Conservation (phyloP, 2,797 vertebrate genomes). For the Aphelocoma californica region DNA sequence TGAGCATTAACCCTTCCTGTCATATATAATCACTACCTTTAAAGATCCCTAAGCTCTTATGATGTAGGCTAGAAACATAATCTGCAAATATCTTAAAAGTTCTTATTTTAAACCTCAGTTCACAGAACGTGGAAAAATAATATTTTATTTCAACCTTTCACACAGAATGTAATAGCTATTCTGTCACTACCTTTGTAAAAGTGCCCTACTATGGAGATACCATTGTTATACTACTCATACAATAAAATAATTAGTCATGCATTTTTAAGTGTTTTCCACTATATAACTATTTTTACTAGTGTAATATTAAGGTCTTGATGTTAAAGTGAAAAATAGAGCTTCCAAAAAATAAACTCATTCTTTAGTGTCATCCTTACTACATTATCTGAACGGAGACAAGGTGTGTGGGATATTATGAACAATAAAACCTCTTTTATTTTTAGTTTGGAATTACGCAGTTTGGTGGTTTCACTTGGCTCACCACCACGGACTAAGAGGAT, state of each 20-base stretch:
- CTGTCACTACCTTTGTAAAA: not conserved
- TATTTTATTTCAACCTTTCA: not conserved
- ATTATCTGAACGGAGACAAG: rapidly evolving
- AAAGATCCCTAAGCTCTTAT: not conserved
- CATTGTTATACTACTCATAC: not conserved
- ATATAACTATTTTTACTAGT: not conserved
- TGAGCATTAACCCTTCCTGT: not conserved
- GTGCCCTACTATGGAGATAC: not conserved
- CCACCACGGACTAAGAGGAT: not conserved
- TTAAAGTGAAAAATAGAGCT: not conserved
- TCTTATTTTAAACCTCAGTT: not conserved
- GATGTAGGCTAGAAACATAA: not conserved
- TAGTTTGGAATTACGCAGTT: not conserved
- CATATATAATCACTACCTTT: not conserved
- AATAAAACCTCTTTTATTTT: not conserved
- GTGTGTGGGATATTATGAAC: not conserved
- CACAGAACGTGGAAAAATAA: not conserved
- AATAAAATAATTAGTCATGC: not conserved
- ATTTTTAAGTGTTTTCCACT: not conserved
- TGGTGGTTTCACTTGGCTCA: not conserved
- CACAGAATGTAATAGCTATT: not conserved
- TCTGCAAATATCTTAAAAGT: not conserved
- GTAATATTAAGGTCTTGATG: not conserved
- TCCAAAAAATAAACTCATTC: not conserved
- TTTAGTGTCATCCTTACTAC: not conserved